Base-by-base conservation (phyloP, 2,888 invertebrate genomes). In the Melanostoma mellinum region DNA sequence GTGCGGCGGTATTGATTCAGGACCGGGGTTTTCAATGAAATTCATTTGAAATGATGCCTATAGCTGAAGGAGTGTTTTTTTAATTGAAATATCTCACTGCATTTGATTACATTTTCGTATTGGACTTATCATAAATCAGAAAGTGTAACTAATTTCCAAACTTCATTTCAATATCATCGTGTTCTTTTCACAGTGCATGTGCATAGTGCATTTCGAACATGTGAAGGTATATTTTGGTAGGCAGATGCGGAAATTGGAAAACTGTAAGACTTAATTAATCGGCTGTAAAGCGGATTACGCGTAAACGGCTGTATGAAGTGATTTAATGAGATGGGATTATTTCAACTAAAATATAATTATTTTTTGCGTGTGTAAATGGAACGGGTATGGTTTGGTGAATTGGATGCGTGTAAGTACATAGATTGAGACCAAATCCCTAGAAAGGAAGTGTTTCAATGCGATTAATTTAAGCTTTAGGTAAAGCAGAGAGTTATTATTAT, bases 231-330 rank as follows among this genome's bases (percentile, higher is more conserved):
- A 53, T 4, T 6, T 35, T 53, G 9, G 33, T 8, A 8, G 9
- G 35, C 20, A 20, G 1, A 0, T 20, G 20, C 20, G 46, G n/a
- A 73, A 68, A 79, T 67, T 79, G 60, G 63, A 63, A 80, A 65
- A 53, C 50, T 61, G 55, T 72, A 82, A 73, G 46, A 67, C 50
- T 44, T 77, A 72, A 82, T 82, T 82, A 82, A 77, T 82, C 77
- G 72, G 30, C 32, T 77, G 77, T 68, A 77, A 77, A 56, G 65
- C 76, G 20, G 20, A 20, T 20, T 20, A 20, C 56, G 67, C 61
- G 72, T 81, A 72, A 76, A 61, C 53, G 35, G 42, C 55, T 67
- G 55, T 60, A 77, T 72, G 53, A 44, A 36, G 50, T 10, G 60
- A 60, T 72, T 81, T 67, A 72, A 72, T 77, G 67, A 60, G 72